Evolutionary conservation across 1,140 invertebrate genomes (phyloP).

Genomic region (Apolygus lucorum): DNA sequence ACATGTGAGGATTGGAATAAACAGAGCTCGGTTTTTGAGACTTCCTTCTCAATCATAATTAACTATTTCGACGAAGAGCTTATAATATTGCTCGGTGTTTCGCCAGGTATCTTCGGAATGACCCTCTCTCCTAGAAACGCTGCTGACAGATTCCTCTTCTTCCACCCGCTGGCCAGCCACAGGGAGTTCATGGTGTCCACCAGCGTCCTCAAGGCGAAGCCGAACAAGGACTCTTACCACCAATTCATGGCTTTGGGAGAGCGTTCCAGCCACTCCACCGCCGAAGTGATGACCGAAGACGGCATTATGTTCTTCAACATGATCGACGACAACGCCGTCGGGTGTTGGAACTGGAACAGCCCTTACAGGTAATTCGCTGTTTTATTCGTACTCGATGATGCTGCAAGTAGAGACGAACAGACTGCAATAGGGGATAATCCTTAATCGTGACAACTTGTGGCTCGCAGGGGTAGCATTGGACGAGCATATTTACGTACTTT

Average conservation of each 20-base stretch:
- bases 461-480: too few species aligned
- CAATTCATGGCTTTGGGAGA: conserved; percentile 56
- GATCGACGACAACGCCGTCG: conserved; percentile 67
- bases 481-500: too few species aligned
- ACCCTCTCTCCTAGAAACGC: conserved; percentile 55
- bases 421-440: too few species aligned
- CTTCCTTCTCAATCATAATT: too few species aligned
- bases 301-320: conserved; percentile 67
- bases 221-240: conserved; percentile 53
- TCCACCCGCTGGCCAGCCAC: conserved; percentile 65
- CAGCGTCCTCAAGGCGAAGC: conserved; percentile 52
- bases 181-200: conserved; percentile 70
- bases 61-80: too few species aligned
- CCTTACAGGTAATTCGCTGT: conserved; percentile 46
- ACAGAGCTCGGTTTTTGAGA: too few species aligned
- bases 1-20: too few species aligned
- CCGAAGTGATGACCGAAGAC: conserved; percentile 59
- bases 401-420: too few species aligned
- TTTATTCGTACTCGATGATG: too few species aligned
- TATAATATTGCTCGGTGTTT: not conserved
- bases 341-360: conserved; percentile 64
- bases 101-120: conserved; percentile 60
- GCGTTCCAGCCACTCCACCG: conserved; percentile 57
- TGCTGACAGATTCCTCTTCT: conserved; percentile 60
- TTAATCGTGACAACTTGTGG: too few species aligned